phyloP scores from a whole-genome alignment of 1,140 invertebrate genomes.

The Chymomyza costata region DNA sequence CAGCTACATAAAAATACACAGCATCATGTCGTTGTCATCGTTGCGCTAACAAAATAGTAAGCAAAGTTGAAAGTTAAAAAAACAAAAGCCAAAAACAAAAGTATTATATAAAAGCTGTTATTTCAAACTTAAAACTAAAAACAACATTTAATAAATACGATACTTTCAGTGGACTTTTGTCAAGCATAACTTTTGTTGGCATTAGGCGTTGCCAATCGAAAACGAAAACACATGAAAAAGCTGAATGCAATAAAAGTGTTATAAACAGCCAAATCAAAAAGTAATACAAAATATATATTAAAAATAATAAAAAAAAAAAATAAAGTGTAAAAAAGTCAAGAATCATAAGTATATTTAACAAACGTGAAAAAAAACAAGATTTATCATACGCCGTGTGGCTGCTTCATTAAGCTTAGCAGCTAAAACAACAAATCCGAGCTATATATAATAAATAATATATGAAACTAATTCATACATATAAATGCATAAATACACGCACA shows the following conservation, averaged over 20 bases:
- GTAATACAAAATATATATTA: too few species aligned
- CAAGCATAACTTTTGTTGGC: not conserved
- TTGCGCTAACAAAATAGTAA: conserved; percentile 27
- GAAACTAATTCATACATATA: conserved; percentile 58
- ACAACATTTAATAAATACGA: too few species aligned
- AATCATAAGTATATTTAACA: conserved; percentile 13
- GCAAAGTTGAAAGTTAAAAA: conserved; percentile 9
- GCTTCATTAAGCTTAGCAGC: conserved; percentile 4
- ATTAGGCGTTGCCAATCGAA: conserved; percentile 3
- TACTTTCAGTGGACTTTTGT: too few species aligned
- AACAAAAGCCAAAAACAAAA: too few species aligned
- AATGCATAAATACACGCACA: conserved; percentile 16
- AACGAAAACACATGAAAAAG: conserved; percentile 9
- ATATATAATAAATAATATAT: conserved; percentile 67
- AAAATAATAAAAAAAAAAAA: conserved; percentile 7
- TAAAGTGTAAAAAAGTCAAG: conserved; percentile 28
- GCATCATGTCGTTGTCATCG: conserved; percentile 46
- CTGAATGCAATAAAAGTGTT: not conserved
- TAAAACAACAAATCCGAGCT: conserved; percentile 36
- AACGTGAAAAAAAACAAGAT: conserved; percentile 1
- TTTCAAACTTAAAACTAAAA: too few species aligned
- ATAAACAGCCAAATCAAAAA: not conserved
- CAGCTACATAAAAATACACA: conserved; percentile 47
- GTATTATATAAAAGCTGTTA: too few species aligned
- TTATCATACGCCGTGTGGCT: too few species aligned